Conservation (phyloP, 2,113 vertebrate species). For the Callipepla squamata region DNA sequence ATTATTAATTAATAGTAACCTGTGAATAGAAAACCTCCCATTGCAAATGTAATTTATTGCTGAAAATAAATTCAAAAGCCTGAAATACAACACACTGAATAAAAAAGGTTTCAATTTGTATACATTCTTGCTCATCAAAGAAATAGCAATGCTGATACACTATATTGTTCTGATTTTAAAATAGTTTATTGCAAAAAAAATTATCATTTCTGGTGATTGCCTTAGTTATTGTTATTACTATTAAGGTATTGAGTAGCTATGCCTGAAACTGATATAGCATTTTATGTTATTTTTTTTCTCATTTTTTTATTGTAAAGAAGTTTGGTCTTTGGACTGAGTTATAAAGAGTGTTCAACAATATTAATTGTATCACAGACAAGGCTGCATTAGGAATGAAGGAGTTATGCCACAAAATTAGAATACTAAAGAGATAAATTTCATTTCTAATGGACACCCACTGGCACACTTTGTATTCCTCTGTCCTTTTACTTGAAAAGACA, state of each 20-base stretch:
- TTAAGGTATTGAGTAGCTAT: not conserved
- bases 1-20: not conserved
- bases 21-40: not conserved
- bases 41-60: not conserved
- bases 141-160: not conserved
- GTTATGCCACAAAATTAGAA: not conserved
- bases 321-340: not conserved
- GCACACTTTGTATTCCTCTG: not conserved
- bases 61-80: not conserved
- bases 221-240: not conserved
- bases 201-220: not conserved
- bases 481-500: conserved; percentile 2
- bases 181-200: not conserved
- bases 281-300: not conserved
- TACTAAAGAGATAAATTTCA: not conserved
- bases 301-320: not conserved
- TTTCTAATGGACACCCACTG: not conserved
- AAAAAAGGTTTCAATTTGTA: not conserved
- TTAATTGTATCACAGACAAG: not conserved
- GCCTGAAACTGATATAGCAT: not conserved
- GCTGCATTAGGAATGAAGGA: not conserved
- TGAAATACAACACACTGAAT: not conserved
- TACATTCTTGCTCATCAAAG: not conserved
- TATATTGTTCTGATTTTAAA: not conserved
- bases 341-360: not conserved